These are phyloP conservation scores for Gisinianus flammeolus DNA, from an alignment of 2,888 invertebrate species.

Conservation along the genomic window DNA sequence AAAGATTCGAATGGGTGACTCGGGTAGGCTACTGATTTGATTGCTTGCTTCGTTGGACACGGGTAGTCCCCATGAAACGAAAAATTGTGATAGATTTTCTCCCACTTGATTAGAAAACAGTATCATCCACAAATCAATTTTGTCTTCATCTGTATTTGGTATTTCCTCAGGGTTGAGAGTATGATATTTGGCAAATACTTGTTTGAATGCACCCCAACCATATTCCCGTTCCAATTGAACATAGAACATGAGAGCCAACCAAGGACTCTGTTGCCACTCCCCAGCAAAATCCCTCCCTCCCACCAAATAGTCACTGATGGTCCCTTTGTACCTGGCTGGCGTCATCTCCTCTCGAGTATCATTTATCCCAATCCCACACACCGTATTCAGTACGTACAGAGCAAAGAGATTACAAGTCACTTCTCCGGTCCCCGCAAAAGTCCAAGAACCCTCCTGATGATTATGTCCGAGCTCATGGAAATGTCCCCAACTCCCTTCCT, in stretches of 20 bases:
- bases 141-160: slow-evolving; percentile 32
- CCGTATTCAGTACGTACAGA: slow-evolving; percentile 34
- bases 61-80: slow-evolving; percentile 37
- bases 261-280: slow-evolving; percentile 27
- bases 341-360: slow-evolving; percentile 24
- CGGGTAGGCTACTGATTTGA: background rate
- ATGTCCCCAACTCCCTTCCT: slow-evolving; percentile 39
- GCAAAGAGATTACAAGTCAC: slow-evolving; percentile 43
- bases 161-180: background rate
- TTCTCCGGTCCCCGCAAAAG: slow-evolving; percentile 36
- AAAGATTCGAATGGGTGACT: background rate
- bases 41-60: background rate
- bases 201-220: slow-evolving; percentile 42
- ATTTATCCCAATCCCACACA: slow-evolving; percentile 27
- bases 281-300: slow-evolving; percentile 20
- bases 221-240: slow-evolving; percentile 37
- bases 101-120: slow-evolving; percentile 38
- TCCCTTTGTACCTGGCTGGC: background rate
- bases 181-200: slow-evolving; percentile 37
- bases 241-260: slow-evolving; percentile 34
- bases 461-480: slow-evolving; percentile 46
- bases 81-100: slow-evolving; percentile 37
- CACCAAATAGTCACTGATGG: slow-evolving; percentile 12
- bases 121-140: slow-evolving; percentile 40
- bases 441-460: slow-evolving; percentile 42